Conservation (phyloP, 1,140 invertebrate species). For the Aporrectodea caliginosa region DNA sequence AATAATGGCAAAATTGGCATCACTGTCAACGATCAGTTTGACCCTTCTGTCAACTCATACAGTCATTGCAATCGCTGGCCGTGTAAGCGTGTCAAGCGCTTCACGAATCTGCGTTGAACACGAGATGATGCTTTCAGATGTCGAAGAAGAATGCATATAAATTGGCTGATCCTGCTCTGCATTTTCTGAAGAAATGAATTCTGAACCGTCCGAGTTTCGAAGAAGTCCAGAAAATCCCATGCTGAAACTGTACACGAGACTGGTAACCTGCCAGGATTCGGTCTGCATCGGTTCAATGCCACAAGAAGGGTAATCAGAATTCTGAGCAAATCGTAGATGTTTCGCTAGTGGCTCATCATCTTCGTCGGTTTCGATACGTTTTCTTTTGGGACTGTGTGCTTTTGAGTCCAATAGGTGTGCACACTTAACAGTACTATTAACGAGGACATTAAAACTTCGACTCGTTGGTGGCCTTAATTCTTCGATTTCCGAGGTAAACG, state of each 20-base stretch:
- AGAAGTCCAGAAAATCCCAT: neutral
- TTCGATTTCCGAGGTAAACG: no score
- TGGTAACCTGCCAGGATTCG: neutral
- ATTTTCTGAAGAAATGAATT: neutral
- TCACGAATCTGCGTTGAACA: slow-evolving; percentile 20
- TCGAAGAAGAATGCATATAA: neutral
- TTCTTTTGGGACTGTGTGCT: neutral
- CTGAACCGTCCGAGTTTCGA: neutral
- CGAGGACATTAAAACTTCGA: neutral
- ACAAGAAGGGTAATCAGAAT: neutral
- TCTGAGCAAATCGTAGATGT: neutral
- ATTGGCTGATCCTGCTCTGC: neutral
- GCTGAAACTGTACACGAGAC: neutral
- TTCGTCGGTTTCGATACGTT: neutral
- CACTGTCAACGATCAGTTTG: neutral
- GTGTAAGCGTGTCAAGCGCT: slow-evolving; percentile 8
- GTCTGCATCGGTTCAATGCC: neutral
- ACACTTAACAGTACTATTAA: neutral
- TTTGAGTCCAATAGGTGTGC: neutral
- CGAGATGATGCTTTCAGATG: neutral
- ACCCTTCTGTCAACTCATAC: neutral
- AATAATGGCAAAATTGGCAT: neutral
- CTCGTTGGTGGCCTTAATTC: no score
- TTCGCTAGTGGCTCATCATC: neutral
- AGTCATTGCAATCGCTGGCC: slow-evolving; percentile 7